Conservation (phyloP, 2,888 invertebrate genomes). For the Apocheima hispidaria region DNA sequence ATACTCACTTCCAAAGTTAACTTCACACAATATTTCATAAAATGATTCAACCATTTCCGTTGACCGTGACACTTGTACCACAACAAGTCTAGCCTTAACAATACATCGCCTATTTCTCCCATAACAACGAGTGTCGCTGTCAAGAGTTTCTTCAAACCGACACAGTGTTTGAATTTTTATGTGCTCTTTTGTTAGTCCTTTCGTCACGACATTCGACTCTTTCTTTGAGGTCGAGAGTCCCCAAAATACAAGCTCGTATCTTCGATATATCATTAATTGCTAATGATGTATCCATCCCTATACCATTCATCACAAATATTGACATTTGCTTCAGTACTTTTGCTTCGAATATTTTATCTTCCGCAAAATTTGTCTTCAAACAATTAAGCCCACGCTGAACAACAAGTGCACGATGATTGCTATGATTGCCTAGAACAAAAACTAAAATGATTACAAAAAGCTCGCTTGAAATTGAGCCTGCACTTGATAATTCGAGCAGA, state of each 20-base stretch:
- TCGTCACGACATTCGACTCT: slow-evolving; percentile 62
- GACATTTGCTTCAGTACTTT: slow-evolving; percentile 39
- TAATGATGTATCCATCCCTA: too few species aligned
- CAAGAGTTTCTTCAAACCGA: slow-evolving; percentile 51
- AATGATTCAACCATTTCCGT: slow-evolving; percentile 46
- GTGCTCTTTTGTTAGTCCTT: slow-evolving; percentile 61
- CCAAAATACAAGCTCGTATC: slow-evolving; percentile 52
- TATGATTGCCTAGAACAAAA: slow-evolving; percentile 55
- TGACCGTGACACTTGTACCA: slow-evolving; percentile 54
- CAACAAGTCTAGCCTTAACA: slow-evolving; percentile 48
- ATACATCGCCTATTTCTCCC: slow-evolving; percentile 53
- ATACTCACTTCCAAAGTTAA: slow-evolving; percentile 13
- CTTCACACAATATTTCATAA: slow-evolving; percentile 25
- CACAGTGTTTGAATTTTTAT: slow-evolving; percentile 58
- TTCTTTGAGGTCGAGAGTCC: slow-evolving; percentile 67
- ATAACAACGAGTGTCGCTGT: slow-evolving; percentile 49
- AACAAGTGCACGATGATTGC: slow-evolving; percentile 56
- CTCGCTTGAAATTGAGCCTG: slow-evolving; percentile 56
- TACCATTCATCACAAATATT: slow-evolving; percentile 42
- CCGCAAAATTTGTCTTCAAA: slow-evolving; percentile 50
- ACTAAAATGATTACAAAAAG: slow-evolving; percentile 57
- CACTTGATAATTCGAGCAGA: slow-evolving; percentile 68
- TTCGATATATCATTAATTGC: slow-evolving; percentile 47
- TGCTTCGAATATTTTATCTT: slow-evolving; percentile 41
- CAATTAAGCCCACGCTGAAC: slow-evolving; percentile 45